Base-by-base conservation (phyloP, 2,113 vertebrate species). In the Scatophagus argus region DNA sequence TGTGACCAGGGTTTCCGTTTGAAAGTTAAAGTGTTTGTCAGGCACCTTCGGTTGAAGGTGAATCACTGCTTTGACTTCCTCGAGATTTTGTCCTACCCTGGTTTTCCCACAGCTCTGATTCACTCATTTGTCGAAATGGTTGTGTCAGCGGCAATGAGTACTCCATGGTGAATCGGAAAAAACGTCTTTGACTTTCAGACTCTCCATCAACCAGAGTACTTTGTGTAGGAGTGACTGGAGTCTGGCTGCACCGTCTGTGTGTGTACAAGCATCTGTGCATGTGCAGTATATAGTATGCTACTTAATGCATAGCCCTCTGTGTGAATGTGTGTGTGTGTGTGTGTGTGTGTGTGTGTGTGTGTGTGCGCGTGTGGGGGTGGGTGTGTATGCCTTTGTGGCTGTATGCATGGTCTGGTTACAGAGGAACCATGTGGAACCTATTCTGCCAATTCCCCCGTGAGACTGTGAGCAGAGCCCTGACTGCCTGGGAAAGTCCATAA, bases 401-500 rank as follows among this genome's bases (percentile, higher is more conserved):
- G 70, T 74, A 79, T 80, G 68, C 74, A 81, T 62, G 82, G 82
- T 92, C 81, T 88, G 76, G 87, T 86, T 88, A 85, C 75, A 84
- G 66, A 84, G 75, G 79, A 87, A 87, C 93, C 95, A 96, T 95
- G 95, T 88, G 89, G 96, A 96, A 96, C 90, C 94, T 93, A 96
- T 97, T 96, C 88, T 88, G 86, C 78, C 94, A 90, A 93, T 95
- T 96, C 94, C 94, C 94, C 91, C 88, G 82, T 92, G 92, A 92
- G 88, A 92, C 89, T 93, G 52, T 66, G 75, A 94, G 91, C 80
- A 89, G 86, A 81, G 86, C 65, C 77, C 89, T 91, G 89, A 88
- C 86, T 92, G 85, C 94, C 90, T 96, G 94, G 93, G 94, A 96
- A 96, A 95, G 88, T 96, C 95, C 94, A 93, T 94, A 95, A 95